Conservation (phyloP, 2,888 invertebrate genomes). For the Noctua comes region DNA sequence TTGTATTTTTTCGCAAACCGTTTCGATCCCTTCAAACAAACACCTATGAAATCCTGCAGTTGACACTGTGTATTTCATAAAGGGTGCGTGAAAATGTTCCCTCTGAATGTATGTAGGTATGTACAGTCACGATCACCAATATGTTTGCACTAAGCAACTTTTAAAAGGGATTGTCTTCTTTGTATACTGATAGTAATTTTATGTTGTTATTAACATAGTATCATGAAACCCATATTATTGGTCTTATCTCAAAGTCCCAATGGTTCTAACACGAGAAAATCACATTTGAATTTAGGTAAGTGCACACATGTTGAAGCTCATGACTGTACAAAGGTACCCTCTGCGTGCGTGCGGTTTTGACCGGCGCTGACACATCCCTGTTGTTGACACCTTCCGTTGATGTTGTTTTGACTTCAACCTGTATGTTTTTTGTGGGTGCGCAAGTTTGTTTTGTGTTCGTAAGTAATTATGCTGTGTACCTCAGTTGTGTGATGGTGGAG, state of each 20-base stretch:
- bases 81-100: slow-evolving; percentile 41
- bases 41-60: slow-evolving; percentile 32
- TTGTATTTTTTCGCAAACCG: slow-evolving; percentile 22
- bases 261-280: not conserved
- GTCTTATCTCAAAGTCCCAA: not conserved
- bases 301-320: not conserved
- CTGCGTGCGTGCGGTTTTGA: slow-evolving; percentile 60
- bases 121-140: not conserved
- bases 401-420: slow-evolving; percentile 48
- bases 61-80: slow-evolving; percentile 41
- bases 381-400: slow-evolving; percentile 51
- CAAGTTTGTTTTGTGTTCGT: slow-evolving; percentile 29
- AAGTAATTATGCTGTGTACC: slow-evolving; percentile 28
- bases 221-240: not conserved
- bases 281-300: not conserved
- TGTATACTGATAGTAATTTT: not conserved
- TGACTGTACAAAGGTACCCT: not conserved
- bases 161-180: not conserved
- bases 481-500: not conserved
- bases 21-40: slow-evolving; percentile 26
- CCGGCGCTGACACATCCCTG: slow-evolving; percentile 45
- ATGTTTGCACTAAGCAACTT: not conserved
- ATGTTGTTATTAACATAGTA: not conserved
- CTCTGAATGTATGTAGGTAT: not conserved
- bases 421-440: slow-evolving; percentile 42